Percentiles rank a stretch among this genome's conserved stretches.
Evolutionary conservation across 2,888 invertebrate genomes (phyloP).

Genomic region (Brachyptera risi): DNA sequence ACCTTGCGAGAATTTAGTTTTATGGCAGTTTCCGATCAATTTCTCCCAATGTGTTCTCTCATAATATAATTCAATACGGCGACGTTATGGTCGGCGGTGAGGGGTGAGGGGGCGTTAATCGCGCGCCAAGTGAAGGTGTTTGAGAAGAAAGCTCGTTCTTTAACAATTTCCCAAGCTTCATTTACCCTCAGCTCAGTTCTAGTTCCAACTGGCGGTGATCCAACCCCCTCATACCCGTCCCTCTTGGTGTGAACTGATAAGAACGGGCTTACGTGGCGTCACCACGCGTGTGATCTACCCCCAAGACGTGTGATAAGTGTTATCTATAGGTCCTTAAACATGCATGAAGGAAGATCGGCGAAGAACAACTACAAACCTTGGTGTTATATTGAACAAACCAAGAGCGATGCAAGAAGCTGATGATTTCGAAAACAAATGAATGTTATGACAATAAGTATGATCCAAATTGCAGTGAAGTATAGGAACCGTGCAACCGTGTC

Average conservation of each 20-base stretch:
- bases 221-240: background rate
- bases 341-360: no score
- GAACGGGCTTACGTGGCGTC: background rate
- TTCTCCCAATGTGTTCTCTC: background rate
- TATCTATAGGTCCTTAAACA: no score
- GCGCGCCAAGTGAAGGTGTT: constrained; percentile 7
- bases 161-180: constrained; percentile 21
- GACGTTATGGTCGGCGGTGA: no score
- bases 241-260: background rate
- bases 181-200: background rate
- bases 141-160: constrained; percentile 7
- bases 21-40: constrained; percentile 7
- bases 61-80: constrained; percentile 20
- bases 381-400: no score
- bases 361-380: no score
- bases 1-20: background rate
- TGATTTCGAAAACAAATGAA: no score
- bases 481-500: no score
- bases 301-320: no score
- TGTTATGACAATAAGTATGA: no score
- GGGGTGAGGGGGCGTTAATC: constrained; percentile 18
- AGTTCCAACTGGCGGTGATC: background rate
- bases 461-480: no score
- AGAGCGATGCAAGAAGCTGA: no score
- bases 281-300: no score